These are phyloP conservation scores for Pseudococcus viburni DNA, from an alignment of 2,888 invertebrate species.

Conservation along the genomic window DNA sequence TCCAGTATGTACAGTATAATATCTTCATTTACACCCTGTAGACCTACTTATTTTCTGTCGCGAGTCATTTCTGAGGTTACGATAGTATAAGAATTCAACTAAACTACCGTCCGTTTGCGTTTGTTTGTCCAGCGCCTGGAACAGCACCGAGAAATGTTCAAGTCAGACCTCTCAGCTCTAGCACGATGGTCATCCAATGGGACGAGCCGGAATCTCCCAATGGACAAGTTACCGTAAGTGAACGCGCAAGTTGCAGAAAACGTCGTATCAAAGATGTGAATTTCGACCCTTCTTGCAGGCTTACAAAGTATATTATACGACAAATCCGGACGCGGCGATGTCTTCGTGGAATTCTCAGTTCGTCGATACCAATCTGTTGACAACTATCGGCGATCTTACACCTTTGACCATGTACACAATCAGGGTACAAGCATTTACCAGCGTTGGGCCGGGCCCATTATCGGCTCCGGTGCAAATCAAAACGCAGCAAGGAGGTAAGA, in stretches of 20 bases:
- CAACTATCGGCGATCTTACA: conserved; percentile 92
- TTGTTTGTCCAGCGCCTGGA: conserved; percentile 83
- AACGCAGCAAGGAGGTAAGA: conserved; percentile 89
- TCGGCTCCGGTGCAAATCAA: conserved; percentile 98
- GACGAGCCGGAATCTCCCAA: conserved; percentile 97
- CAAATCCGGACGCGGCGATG: conserved; percentile 87
- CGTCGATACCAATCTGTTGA: conserved; percentile 92
- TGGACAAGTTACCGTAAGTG: conserved; percentile 94
- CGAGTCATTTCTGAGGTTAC: no score
- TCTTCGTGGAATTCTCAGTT: conserved; percentile 94
- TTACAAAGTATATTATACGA: conserved; percentile 97
- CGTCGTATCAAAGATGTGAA: no score
- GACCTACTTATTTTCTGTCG: no score
- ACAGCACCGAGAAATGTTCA: conserved; percentile 95
- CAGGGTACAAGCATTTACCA: conserved; percentile 92
- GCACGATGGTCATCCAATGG: conserved; percentile 98
- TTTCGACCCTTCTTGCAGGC: conserved; percentile 77
- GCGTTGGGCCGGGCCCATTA: conserved; percentile 94
- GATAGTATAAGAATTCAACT: background rate
- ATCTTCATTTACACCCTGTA: no score
- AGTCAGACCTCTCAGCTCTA: conserved; percentile 93
- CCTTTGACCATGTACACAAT: conserved; percentile 96
- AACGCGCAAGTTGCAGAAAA: no score
- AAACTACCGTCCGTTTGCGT: background rate
- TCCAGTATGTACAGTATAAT: no score